Percentiles rank a stretch among this genome's conserved stretches.
Evolutionary conservation across 2,888 invertebrate genomes (phyloP).

Genomic region (Nasonovia ribisnigri): DNA sequence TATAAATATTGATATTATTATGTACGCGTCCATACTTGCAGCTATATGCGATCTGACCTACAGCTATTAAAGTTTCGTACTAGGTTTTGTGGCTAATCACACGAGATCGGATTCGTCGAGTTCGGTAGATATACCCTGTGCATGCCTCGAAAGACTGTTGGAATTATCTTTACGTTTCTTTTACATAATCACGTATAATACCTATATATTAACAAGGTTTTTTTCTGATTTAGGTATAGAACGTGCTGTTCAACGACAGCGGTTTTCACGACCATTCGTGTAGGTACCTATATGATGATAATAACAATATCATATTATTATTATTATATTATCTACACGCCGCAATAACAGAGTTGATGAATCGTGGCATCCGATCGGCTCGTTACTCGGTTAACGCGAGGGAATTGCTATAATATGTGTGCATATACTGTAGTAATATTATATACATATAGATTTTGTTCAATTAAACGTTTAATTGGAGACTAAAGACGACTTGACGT

Average conservation of each 20-base stretch:
- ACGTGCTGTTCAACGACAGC: neutral
- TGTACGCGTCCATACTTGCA: neutral
- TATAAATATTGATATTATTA: neutral
- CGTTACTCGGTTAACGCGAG: neutral
- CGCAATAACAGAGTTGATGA: neutral
- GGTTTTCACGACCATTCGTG: neutral
- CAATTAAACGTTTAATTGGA: slow-evolving; percentile 1
- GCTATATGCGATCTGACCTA: neutral
- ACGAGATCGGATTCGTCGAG: neutral
- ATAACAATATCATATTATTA: neutral
- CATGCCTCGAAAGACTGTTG: neutral
- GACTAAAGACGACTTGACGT: slow-evolving; percentile 3
- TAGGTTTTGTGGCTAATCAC: neutral
- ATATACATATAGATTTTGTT: neutral
- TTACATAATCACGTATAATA: neutral
- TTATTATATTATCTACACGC: neutral
- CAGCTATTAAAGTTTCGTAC: neutral
- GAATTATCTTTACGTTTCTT: neutral
- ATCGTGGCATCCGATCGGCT: neutral
- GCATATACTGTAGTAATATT: neutral
- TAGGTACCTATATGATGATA: neutral
- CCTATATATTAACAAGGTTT: neutral
- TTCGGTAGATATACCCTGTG: neutral
- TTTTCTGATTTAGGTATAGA: neutral
- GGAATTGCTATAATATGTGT: neutral